Base-by-base conservation (phyloP, 2,888 invertebrate genomes). In the Gari tellinella region DNA sequence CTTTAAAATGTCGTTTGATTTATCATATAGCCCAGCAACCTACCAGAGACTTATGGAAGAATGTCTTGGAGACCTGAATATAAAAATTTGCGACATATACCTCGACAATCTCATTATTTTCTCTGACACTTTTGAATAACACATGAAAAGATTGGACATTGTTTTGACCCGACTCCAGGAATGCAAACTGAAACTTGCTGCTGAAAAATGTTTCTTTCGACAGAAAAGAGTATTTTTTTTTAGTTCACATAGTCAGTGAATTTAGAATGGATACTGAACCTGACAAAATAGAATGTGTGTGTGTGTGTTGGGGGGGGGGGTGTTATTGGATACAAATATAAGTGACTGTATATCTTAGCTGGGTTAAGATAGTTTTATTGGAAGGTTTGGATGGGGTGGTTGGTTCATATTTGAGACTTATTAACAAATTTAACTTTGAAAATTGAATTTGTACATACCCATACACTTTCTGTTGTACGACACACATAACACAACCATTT, bases 401-500 rank as follows among this genome's bases (percentile, higher is more conserved):
- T n/a, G n/a, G n/a, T n/a, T n/a, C n/a, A n/a, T n/a, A n/a, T n/a
- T n/a, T n/a, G n/a, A n/a, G n/a, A n/a, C n/a, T n/a, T n/a, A n/a
- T n/a, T n/a, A n/a, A n/a, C n/a, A n/a, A n/a, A n/a, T n/a, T n/a
- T n/a, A n/a, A n/a, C n/a, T n/a, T n/a, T n/a, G n/a, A n/a, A n/a
- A n/a, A n/a, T n/a, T n/a, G n/a, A n/a, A n/a, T n/a, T n/a, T n/a
- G n/a, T n/a, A n/a, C 85, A 74, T 81, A 90, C 91, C 91, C 90
- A 91, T 41, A 90, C 89, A 85, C 89, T 89, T 66, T 91, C 91
- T 63, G 90, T 90, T 15, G 90, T 89, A 15, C 87, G 86, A 80
- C 91, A 91, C 0, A 76, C 69, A 56, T 80, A 80, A 74, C 91
- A 91, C 43, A 85, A 76, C 91, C 91, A 91, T 72, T 89, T 88